Conservation (phyloP, 2,888 invertebrate genomes). For the Pseudococcus viburni region DNA sequence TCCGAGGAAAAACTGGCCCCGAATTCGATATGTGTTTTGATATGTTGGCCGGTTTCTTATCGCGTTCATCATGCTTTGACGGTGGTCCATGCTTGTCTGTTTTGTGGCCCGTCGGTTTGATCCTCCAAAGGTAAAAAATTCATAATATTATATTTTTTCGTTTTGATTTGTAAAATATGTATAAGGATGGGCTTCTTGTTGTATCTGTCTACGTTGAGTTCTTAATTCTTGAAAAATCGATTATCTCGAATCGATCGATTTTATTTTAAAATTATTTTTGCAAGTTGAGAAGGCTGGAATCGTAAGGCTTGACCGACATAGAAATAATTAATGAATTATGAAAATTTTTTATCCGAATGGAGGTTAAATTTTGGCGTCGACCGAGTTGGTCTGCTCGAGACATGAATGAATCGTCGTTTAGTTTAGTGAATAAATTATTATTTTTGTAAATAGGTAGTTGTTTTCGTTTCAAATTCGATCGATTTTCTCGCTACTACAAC, state of each 20-base stretch:
- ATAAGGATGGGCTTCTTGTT: too few species aligned
- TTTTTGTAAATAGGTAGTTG: background rate
- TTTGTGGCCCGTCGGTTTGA: conserved; percentile 67
- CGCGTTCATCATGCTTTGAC: conserved; percentile 68
- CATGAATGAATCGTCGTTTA: background rate
- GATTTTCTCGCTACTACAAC: background rate
- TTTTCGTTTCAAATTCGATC: background rate
- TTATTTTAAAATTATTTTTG: background rate
- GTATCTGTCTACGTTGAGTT: too few species aligned
- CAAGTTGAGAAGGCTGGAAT: background rate
- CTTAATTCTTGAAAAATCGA: background rate
- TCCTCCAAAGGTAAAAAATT: conserved; percentile 66
- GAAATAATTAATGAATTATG: background rate
- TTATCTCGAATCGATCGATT: background rate
- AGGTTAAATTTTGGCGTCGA: background rate
- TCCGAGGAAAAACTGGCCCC: conserved; percentile 51
- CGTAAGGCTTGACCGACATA: background rate
- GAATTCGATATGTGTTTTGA: conserved; percentile 54
- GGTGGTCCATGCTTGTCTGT: conserved; percentile 70
- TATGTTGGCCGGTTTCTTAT: conserved; percentile 62
- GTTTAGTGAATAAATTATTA: background rate
- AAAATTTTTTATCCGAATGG: background rate
- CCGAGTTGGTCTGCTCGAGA: background rate
- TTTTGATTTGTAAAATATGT: too few species aligned
- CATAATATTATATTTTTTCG: background rate